Base-by-base conservation (phyloP, 1,140 invertebrate species). In the Bombus superbus region DNA sequence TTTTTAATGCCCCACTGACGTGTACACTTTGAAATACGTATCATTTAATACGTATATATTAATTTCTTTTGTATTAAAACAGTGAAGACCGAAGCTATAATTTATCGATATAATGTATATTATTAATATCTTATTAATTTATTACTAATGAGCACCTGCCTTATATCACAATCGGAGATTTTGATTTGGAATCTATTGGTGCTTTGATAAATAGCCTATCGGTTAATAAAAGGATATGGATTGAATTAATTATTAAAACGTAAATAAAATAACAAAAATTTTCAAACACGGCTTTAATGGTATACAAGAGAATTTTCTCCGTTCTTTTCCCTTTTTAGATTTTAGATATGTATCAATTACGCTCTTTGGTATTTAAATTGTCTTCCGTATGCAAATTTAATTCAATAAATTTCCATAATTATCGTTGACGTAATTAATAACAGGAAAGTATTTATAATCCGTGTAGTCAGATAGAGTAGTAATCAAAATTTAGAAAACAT, bases 1-100 rank as follows among this genome's bases (percentile, higher is more conserved):
- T 78, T 69, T 83, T 78, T 83, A 78, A 76, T 57, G 5, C 47
- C 15, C 9, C 35, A 28, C n/a, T 35, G 22, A 77, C n/a, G 35
- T 35, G 1, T 53, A 9, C 18, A 32, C 25, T 62, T 38, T 53
- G 28, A 47, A 64, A 74, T 66, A 64, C 25, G 62, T 25, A 47
- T 18, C 25, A 47, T 18, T 59, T 38, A 76, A 47, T 62, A 32
- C 15, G 13, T 22, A 15, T 44, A 64, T 44, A 44, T 44, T 32
- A 66, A 64, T 53, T 53, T 53, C 47, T 53, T 53, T 53, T 53
- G 28, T 35, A 38, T 38, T 38, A 35, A 53, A 38, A 25, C 6
- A 57, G 25, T 25, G 25, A 75, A 25, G 22, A 8, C 5, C 40
- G 32, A 22, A 68, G 25, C 18, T 68, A 38, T 15, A 25, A 38